phyloP scores from a whole-genome alignment of 2,113 vertebrate species.

The Hucho hucho region DNA sequence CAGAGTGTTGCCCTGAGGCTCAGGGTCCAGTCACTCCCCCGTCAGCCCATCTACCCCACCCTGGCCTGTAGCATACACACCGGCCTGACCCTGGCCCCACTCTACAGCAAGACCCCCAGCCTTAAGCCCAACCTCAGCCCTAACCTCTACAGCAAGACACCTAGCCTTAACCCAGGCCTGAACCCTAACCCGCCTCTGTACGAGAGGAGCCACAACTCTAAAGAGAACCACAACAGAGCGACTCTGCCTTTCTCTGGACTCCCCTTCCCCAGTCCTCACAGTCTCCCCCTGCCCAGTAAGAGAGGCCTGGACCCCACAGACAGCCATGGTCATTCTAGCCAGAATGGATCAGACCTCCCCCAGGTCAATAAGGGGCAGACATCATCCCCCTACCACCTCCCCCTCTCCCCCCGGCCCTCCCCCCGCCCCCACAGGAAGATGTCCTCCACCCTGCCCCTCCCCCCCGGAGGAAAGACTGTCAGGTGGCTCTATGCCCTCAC shows the following conservation, averaged over 20 bases:
- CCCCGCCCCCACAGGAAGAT: not conserved
- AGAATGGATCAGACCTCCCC: conserved; percentile 64
- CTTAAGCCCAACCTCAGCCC: conserved; percentile 66
- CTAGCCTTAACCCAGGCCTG: conserved; percentile 55
- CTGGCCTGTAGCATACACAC: conserved; percentile 95
- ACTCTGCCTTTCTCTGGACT: conserved; percentile 61
- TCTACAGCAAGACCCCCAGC: conserved; percentile 64
- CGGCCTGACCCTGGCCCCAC: conserved; percentile 62
- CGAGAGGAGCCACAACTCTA: conserved; percentile 68
- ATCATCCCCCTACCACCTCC: too few species aligned
- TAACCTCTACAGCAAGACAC: conserved; percentile 53
- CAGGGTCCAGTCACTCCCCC: conserved; percentile 93
- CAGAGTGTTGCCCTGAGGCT: conserved; percentile 96
- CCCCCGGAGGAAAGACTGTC: conserved; percentile 73
- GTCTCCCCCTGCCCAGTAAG: conserved; percentile 51
- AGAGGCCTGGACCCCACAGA: conserved; percentile 50
- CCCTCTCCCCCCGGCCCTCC: too few species aligned
- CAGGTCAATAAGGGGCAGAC: conserved; percentile 6
- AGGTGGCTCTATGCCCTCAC: conserved; percentile 76
- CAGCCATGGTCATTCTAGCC: conserved; percentile 34
- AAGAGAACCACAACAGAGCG: conserved; percentile 44
- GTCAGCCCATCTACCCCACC: conserved; percentile 93
- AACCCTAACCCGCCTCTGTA: conserved; percentile 77
- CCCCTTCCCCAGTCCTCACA: conserved; percentile 66
- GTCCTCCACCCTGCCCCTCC: conserved; percentile 57